Base-by-base conservation (phyloP, 2,888 invertebrate species). In the Heliconius cydno region DNA sequence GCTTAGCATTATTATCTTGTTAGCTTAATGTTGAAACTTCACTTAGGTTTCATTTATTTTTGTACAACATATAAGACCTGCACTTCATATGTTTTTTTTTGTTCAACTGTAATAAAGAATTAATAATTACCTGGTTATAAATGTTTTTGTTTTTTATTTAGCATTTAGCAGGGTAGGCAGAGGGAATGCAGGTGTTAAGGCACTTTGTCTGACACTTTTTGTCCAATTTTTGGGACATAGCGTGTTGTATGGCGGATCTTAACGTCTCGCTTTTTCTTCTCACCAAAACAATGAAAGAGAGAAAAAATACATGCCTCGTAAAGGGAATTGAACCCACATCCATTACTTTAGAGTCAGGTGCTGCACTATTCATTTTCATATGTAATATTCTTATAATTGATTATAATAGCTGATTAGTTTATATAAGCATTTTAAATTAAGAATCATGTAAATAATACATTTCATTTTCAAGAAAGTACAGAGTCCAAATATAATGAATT, bases 41-140 rank as follows among this genome's bases (percentile, higher is more conserved):
- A 88, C 86, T 90, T 91, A 90, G 87, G 89, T 92, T 92, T 91
- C 91, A 90, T 91, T 94, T 94, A 93, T 93, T 93, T 94, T 94
- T 94, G 88, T 93, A 92, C 89, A 91, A 91, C 89, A 84, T 87
- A 89, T 91, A 91, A 90, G 90, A 92, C 90, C 89, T 92, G 92
- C 92, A 92, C 88, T 90, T 90, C 89, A 90, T 89, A 89, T 89
- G 25, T 90, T 91, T 82, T 90, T 91, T 82, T 85, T 89, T 92
- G 92, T 92, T 93, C 90, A 88, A 90, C 88, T 91, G 90, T 92
- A 92, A 91, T 90, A 89, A 93, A 92, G 92, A 92, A 92, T 60
- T 73, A 60, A 93, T 84, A 90, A 91, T 87, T 91, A 91, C 90
- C 88, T 91, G 92, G 92, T 93, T 93, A 87, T 86, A 84, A 34